These are phyloP conservation scores for Pyrgus malvae DNA, from an alignment of 2,888 invertebrate species.

Conservation along the genomic window DNA sequence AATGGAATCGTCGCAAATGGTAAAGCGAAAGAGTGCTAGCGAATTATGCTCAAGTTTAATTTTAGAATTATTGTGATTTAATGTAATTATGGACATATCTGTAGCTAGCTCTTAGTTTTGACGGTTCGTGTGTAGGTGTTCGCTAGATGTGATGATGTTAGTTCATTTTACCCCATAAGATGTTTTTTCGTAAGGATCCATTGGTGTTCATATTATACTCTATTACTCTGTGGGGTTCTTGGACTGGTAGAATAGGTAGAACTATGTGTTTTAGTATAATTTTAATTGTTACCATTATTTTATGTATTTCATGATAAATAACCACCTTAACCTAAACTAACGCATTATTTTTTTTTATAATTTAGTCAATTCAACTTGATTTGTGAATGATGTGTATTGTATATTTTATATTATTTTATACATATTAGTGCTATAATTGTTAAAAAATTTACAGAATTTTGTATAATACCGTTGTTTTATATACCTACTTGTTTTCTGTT, in stretches of 20 bases:
- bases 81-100: conserved; percentile 15
- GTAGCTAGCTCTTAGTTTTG: neutral
- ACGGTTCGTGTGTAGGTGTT: conserved; percentile 1
- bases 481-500: neutral
- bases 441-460: too few relatives aligned
- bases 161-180: neutral
- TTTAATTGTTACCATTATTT: too few relatives aligned
- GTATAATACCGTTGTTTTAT: too few relatives aligned
- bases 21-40: conserved; percentile 63
- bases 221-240: neutral
- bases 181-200: neutral
- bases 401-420: too few relatives aligned
- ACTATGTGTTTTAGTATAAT: too few relatives aligned
- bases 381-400: too few relatives aligned
- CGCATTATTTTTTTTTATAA: too few relatives aligned
- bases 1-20: conserved; percentile 40
- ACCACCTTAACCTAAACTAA: too few relatives aligned
- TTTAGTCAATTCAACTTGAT: too few relatives aligned
- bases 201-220: neutral
- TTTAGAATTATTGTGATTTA: conserved; percentile 33
- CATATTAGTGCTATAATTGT: too few relatives aligned
- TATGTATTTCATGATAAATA: too few relatives aligned
- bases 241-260: neutral
- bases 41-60: conserved; percentile 34
- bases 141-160: neutral